Evolutionary conservation across 2,888 invertebrate species (phyloP), one percentile per base, ranked within the genome.

Genomic region (Diachrysia chrysitis): DNA sequence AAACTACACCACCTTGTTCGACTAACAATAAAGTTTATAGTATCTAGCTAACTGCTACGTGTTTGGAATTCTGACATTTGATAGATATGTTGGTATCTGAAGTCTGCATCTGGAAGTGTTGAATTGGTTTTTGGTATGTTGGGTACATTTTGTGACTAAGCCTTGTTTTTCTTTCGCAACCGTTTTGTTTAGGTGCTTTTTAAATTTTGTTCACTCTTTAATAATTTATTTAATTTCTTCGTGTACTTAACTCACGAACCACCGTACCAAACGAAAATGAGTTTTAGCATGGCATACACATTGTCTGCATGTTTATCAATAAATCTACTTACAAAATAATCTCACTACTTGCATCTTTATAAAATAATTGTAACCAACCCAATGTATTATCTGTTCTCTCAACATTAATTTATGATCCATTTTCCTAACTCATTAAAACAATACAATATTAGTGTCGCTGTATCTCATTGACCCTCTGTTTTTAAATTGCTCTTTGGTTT

Each of bases 61-160:
- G 65, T 74, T 79, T 82, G 81, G 67, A 68, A 63, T 71, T 61
- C 69, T 66, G 75, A 72, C 16, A 37, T 67, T 37, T 65, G 73
- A 69, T 81, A 68, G 64, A 56, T 51, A 3, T 19, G 73, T 66
- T 51, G 51, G 54, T 32, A 61, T 54, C 68, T 42, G 71, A 65
- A 65, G 66, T 71, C 65, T 68, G 79, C 79, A 78, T 79, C 73
- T 83, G 87, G 88, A 87, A 85, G 81, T 84, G 82, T 82, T 82
- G 78, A 83, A 80, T 72, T 76, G 71, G 81, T 78, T 76, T 81
- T 84, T 87, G 93, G 93, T 93, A 93, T 87, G 94, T 95, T 95
- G 95, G 95, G 95, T 95, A 94, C 93, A 94, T 94, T 94, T 93
- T 93, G 90, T 87, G 83, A 78, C 66, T 82, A 73, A 75, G 73